phyloP scores from a whole-genome alignment of 1,140 invertebrate species.

The Phymastichus coffea region DNA sequence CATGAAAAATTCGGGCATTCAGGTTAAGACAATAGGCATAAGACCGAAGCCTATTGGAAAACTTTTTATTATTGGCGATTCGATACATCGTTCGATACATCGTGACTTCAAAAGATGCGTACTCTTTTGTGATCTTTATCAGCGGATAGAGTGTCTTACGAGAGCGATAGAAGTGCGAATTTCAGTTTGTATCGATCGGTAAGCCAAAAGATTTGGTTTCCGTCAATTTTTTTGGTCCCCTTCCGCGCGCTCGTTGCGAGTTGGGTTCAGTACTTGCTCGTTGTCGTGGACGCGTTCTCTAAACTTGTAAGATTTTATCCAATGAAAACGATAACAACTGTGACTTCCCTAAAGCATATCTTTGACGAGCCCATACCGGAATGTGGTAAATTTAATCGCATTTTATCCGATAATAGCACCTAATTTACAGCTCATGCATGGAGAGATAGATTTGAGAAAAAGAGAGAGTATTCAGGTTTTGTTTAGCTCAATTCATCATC shows the following conservation, averaged over 20 bases:
- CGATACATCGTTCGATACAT: too few species aligned
- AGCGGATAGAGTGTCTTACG: too few species aligned
- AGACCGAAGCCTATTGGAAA: background rate
- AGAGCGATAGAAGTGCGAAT: background rate
- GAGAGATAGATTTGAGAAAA: background rate
- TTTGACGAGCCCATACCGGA: background rate
- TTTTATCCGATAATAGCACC: constrained; percentile 26
- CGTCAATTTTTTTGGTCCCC: constrained; percentile 14
- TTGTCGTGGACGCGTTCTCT: background rate
- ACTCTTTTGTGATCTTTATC: background rate
- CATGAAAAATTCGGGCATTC: background rate
- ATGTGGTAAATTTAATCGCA: constrained; percentile 8
- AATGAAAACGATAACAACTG: constrained; percentile 2
- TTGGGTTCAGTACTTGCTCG: constrained; percentile 12
- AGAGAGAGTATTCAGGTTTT: background rate
- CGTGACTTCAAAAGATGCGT: background rate
- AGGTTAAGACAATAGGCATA: too few species aligned
- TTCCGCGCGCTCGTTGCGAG: background rate
- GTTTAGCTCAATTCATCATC: constrained; percentile 39
- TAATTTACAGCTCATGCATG: constrained; percentile 38
- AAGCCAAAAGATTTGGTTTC: background rate
- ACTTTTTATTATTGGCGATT: background rate
- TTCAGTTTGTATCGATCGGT: background rate
- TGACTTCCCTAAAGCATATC: background rate
- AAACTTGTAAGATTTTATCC: constrained; percentile 19